Base-by-base conservation (phyloP, 2,113 vertebrate genomes). In the Gopherus evgoodei region DNA sequence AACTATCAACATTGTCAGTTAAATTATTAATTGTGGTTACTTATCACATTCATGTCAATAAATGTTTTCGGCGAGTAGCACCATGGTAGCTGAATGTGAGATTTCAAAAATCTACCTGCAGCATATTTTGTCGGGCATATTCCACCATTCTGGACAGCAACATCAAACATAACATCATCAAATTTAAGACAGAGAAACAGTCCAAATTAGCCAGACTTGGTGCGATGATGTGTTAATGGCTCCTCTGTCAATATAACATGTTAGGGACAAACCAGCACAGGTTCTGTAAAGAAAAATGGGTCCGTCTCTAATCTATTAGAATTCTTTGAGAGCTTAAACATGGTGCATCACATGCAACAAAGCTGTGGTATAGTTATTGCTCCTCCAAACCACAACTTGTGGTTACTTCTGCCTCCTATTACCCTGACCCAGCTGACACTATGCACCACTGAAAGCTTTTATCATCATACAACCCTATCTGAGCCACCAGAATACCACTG, bases 401-500 rank as follows among this genome's bases (percentile, higher is more conserved):
- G 13, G 83, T 27, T n/a, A 69, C 83, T 94, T 87, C 94, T 22
- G n/a, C 38, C 10, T 22, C n/a, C 35, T 92, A 52, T 90, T 93
- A 86, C 82, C 57, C 81, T 87, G 92, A 93, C 90, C 91, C 86
- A 84, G 89, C 81, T 95, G 96, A 96, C 91, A 93, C 53, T 91
- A 94, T 11, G 47, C 80, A 80, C 59, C 80, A 31, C 0, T 87
- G 95, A 90, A 62, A 0, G 29, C 90, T 90, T 94, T 95, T 93
- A 95, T 88, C 90, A 3, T 86, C 49, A 49, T 7, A 81, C 88
- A 92, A 79, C 95, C 89, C 87, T 93, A 83, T 93, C 90, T 59
- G 79, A 93, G 31, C 86, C 88, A 94, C 90, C 86, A 94, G 85
- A 85, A 93, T 84, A 93, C 21, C 81, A 86, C 88, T 57, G 16